Evolutionary conservation across 2,797 vertebrate species (phyloP).

Genomic region (Parauchenoglanis punctatus): DNA sequence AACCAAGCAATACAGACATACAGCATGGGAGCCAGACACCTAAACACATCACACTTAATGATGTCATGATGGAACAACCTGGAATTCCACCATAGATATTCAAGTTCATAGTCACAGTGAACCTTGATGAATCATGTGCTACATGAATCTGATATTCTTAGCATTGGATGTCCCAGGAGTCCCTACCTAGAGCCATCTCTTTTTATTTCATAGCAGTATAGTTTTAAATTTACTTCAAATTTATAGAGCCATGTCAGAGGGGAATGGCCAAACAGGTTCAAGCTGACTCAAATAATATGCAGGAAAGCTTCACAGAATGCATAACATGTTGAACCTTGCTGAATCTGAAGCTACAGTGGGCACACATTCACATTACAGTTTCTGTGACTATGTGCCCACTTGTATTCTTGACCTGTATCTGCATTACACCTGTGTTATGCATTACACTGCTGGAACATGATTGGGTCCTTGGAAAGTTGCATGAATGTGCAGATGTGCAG

Average conservation of each 20-base stretch:
- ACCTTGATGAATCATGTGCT: neutral
- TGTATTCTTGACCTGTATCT: neutral
- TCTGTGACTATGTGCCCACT: neutral
- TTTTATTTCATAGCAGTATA: neutral
- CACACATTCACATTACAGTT: neutral
- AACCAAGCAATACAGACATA: slow-evolving; percentile 56
- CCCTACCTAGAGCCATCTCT: neutral
- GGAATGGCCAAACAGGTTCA: neutral
- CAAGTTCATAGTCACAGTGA: neutral
- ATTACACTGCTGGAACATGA: neutral
- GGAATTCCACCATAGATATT: slow-evolving; percentile 4
- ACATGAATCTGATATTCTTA: neutral
- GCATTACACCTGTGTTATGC: neutral
- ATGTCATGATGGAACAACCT: slow-evolving; percentile 44
- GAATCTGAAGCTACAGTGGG: neutral
- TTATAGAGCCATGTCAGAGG: neutral
- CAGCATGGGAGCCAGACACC: slow-evolving; percentile 44
- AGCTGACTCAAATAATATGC: neutral
- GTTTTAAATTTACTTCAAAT: neutral
- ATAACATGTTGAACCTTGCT: neutral
- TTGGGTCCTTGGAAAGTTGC: neutral
- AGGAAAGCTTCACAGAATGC: neutral
- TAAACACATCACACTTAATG: slow-evolving; percentile 58
- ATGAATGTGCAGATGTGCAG: neutral
- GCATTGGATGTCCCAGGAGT: slow-evolving; percentile 1